A percentile compares a stretch with the other conserved stretches of the same genome.
Conservation (phyloP, 2,797 vertebrate species). For the Vespertilio murinus region DNA sequence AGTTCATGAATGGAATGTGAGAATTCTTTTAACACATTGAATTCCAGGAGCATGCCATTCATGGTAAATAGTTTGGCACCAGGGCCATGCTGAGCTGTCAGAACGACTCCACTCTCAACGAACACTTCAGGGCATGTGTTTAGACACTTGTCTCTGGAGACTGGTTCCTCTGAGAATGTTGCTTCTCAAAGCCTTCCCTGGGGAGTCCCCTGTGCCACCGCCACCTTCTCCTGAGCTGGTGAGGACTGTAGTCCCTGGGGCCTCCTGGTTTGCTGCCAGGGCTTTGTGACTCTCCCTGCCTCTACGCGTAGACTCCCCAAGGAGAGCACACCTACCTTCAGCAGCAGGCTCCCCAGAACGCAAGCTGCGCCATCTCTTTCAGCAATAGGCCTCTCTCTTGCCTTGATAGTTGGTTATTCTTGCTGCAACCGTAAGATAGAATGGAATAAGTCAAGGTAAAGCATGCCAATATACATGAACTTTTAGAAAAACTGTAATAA, state of each 20-base stretch:
- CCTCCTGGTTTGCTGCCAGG: not conserved
- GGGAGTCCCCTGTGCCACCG: not conserved
- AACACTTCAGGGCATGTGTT: not conserved
- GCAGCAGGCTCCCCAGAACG: not conserved
- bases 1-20: not conserved
- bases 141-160: not conserved
- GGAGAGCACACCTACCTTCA: not conserved
- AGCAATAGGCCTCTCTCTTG: not conserved
- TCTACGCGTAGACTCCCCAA: not conserved
- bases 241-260: not conserved
- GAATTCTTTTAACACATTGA: constrained; percentile 16
- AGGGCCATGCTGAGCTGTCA: not conserved
- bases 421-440: not conserved
- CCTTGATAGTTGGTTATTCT: not conserved
- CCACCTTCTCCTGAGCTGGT: not conserved
- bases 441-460: constrained; percentile 69
- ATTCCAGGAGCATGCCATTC: not conserved
- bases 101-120: not conserved
- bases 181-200: not conserved
- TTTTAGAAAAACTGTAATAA: constrained; percentile 1
- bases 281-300: not conserved
- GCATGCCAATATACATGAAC: constrained; percentile 54
- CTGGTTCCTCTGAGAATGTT: not conserved
- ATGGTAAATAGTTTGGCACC: not conserved
- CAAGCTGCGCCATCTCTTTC: not conserved